Evolutionary conservation across 1,140 invertebrate genomes (phyloP), one percentile per base, ranked within the genome.

Genomic region (Homalodisca vitripennis): DNA sequence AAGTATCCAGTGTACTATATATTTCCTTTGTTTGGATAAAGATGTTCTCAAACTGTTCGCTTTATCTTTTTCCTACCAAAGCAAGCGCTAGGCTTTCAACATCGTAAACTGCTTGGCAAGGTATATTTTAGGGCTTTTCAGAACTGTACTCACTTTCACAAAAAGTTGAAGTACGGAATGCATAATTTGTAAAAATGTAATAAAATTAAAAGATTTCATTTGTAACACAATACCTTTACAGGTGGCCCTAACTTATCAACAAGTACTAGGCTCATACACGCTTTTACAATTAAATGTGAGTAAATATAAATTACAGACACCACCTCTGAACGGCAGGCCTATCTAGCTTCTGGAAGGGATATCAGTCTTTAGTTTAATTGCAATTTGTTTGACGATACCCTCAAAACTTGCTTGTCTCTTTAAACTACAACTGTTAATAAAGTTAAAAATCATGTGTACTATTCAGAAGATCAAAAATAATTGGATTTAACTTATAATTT

Each of bases 401-500:
- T 73, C 66, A 71, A 68, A 73, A n/a, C 55, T 46, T 24, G 66
- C 66, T 29, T 72, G 70, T 32, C 70, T 72, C 53, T 72, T 72
- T 53, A 57, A 66, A 69, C 70, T 73, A 3, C n/a, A n/a, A n/a
- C 70, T 62, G 68, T 72, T 64, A 30, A 71, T 71, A 31, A 67
- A 72, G 47, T n/a, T 60, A 27, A 57, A 70, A 30, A 72, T 31
- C 51, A 72, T 62, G 47, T 70, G 68, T 10, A 72, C 46, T 47
- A 57, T 51, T 6, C 30, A 48, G 57, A 72, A 72, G 27, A 70
- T 34, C 30, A 51, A 71, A 41, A n/a, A n/a, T n/a, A n/a, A n/a
- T n/a, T n/a, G n/a, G n/a, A n/a, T n/a, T n/a, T n/a, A n/a, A n/a
- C n/a, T n/a, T n/a, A n/a, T n/a, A n/a, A n/a, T n/a, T n/a, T n/a